Conservation (phyloP, 2,888 invertebrate species). For the Epinotia demarniana region DNA sequence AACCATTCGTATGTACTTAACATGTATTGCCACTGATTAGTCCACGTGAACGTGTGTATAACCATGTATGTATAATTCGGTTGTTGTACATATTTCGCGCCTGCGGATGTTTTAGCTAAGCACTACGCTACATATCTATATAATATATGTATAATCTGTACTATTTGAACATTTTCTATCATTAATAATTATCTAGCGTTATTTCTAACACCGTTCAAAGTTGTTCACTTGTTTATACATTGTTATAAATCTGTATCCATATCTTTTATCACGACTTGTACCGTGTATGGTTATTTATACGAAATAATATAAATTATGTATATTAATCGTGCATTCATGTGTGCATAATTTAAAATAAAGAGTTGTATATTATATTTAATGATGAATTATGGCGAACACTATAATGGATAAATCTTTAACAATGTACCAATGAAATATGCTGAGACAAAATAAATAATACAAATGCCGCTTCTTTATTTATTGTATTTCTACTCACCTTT, state of each 20-base stretch:
- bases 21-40: constrained; percentile 67
- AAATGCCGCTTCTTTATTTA: constrained; percentile 84
- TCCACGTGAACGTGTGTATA: constrained; percentile 60
- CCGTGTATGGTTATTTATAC: constrained; percentile 81
- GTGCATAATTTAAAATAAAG: constrained; percentile 80
- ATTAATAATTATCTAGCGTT: constrained; percentile 79
- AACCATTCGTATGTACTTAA: constrained; percentile 62
- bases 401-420: constrained; percentile 78
- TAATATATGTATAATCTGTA: constrained; percentile 67
- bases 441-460: constrained; percentile 82
- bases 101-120: constrained; percentile 74
- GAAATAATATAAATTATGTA: constrained; percentile 76
- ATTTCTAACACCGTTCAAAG: constrained; percentile 79
- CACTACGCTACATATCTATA: constrained; percentile 81
- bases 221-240: constrained; percentile 84
- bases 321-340: constrained; percentile 79
- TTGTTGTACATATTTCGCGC: constrained; percentile 75
- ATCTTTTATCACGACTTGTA: constrained; percentile 80
- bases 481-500: constrained; percentile 63
- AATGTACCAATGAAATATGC: constrained; percentile 84
- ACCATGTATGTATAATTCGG: constrained; percentile 62
- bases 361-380: constrained; percentile 80
- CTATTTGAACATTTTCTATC: constrained; percentile 77
- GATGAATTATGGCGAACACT: constrained; percentile 74
- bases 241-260: constrained; percentile 81